These are phyloP conservation scores for Antheraea assamensis DNA, from an alignment of 2,888 invertebrate genomes.

Conservation along the genomic window DNA sequence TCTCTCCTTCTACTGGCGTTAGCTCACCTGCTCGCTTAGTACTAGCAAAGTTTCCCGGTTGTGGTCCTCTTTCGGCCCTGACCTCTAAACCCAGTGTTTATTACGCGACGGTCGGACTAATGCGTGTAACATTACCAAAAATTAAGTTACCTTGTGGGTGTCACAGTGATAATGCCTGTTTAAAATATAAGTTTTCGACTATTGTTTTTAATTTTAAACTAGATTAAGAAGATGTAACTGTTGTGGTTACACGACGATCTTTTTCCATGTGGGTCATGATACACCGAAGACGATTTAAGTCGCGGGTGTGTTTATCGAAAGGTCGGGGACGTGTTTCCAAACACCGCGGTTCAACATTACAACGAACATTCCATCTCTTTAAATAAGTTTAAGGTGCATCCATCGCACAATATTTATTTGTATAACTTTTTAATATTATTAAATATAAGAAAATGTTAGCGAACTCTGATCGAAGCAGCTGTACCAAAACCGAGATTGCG, in stretches of 20 bases:
- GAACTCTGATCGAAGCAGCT: constrained; percentile 15
- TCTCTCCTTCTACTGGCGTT: constrained; percentile 60
- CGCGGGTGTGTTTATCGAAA: constrained; percentile 52
- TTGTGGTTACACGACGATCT: constrained; percentile 41
- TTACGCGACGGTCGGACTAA: constrained; percentile 60
- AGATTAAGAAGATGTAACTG: constrained; percentile 32
- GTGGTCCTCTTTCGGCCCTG: too few relatives aligned
- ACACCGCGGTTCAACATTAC: constrained; percentile 59
- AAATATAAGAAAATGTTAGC: constrained; percentile 13
- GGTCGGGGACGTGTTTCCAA: constrained; percentile 73
- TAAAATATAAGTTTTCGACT: constrained; percentile 64
- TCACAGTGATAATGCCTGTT: constrained; percentile 74
- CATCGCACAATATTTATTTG: constrained; percentile 56
- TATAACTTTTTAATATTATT: constrained; percentile 37
- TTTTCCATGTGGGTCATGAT: constrained; percentile 48
- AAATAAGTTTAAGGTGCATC: constrained; percentile 49
- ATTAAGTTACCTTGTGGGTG: constrained; percentile 78
- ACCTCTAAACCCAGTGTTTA: constrained; percentile 51
- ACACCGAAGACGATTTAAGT: constrained; percentile 64
- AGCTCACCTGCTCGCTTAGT: constrained; percentile 70
- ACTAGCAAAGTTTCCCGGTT: constrained; percentile 34
- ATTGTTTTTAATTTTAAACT: constrained; percentile 30
- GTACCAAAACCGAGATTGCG: constrained; percentile 17
- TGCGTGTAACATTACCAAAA: constrained; percentile 75
- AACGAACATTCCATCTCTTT: constrained; percentile 70